A percentile compares a stretch with the other conserved stretches of the same genome.
Evolutionary conservation across 2,113 vertebrate species (phyloP).

Genomic region (Engraulis encrasicolus): DNA sequence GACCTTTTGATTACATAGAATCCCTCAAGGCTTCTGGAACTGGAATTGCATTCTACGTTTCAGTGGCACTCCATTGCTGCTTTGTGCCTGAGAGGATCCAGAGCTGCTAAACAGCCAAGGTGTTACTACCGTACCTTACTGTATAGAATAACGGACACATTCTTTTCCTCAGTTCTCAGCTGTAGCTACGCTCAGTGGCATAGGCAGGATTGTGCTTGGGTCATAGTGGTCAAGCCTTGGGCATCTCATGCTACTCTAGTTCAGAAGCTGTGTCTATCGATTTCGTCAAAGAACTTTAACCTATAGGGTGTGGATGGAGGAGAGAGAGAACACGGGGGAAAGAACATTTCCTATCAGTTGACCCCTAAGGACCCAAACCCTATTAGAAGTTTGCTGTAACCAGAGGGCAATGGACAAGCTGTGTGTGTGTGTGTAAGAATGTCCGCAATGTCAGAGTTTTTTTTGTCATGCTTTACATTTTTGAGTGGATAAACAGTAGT

Average conservation of each 20-base stretch:
- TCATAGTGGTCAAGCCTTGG: background rate
- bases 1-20: background rate
- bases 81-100: background rate
- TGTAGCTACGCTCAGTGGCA: no score
- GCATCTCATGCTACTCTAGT: background rate
- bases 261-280: background rate
- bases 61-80: background rate
- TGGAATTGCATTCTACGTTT: background rate
- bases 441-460: no score
- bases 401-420: no score
- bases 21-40: background rate
- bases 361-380: no score
- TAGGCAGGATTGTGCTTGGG: background rate
- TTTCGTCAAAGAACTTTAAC: background rate
- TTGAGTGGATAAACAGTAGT: no score
- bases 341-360: no score
- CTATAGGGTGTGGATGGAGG: background rate
- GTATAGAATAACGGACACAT: background rate
- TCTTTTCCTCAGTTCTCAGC: no score
- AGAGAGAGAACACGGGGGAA: no score
- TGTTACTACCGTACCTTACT: background rate
- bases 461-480: no score
- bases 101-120: background rate
- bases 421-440: no score
- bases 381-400: no score